A percentile compares a stretch with the other conserved stretches of the same genome.
phyloP scores from a whole-genome alignment of 2,797 vertebrate species.

The Pantherophis alleghaniensis region DNA sequence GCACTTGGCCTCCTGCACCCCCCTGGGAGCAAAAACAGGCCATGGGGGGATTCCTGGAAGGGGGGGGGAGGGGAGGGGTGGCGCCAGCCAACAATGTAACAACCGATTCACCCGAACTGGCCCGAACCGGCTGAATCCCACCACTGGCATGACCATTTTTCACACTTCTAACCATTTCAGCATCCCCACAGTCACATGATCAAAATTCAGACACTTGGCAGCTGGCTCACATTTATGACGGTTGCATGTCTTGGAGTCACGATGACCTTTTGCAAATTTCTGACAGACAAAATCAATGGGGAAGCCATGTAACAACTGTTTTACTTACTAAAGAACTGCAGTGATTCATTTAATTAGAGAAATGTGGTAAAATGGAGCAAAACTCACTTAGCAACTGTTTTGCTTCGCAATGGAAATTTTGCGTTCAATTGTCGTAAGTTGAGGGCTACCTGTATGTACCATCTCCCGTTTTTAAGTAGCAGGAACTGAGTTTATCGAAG shows the following conservation, averaged over 20 bases:
- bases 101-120: too few relatives aligned
- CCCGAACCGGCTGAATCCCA: too few relatives aligned
- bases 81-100: too few relatives aligned
- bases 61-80: too few relatives aligned
- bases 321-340: neutral
- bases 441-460: neutral
- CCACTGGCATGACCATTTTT: neutral
- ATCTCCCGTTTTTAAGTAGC: conserved; percentile 3
- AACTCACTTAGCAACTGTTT: neutral
- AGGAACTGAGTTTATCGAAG: neutral
- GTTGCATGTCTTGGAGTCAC: neutral
- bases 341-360: neutral
- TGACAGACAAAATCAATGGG: neutral
- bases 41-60: too few relatives aligned
- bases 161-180: neutral
- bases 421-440: neutral
- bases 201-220: neutral
- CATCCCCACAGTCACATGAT: neutral
- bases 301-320: neutral
- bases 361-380: neutral
- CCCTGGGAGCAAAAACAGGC: too few relatives aligned
- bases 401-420: neutral
- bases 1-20: too few relatives aligned
- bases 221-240: neutral
- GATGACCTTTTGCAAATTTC: neutral